These are phyloP conservation scores for Micrasema minimum DNA, from an alignment of 1,140 invertebrate genomes.

Conservation along the genomic window DNA sequence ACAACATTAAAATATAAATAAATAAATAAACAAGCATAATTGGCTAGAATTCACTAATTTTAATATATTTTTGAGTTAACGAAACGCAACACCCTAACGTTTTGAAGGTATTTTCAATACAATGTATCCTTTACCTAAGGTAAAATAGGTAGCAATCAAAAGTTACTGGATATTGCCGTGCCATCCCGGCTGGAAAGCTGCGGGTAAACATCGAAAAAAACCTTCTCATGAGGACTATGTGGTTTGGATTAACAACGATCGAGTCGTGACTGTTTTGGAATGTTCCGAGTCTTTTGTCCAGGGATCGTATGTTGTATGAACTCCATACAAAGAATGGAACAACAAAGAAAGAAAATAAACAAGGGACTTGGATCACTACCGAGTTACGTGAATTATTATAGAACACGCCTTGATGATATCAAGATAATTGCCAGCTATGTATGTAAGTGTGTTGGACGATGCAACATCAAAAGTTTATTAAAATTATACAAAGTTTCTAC, in stretches of 20 bases:
- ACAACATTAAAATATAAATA: no score
- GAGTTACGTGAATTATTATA: slow-evolving; percentile 28
- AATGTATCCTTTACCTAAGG: no score
- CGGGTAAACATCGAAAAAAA: slow-evolving; percentile 18
- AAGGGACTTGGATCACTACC: slow-evolving; percentile 13
- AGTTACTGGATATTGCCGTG: not conserved
- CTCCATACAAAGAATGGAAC: slow-evolving; percentile 19
- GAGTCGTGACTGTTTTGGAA: slow-evolving; percentile 41
- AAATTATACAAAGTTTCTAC: no score
- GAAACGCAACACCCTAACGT: no score
- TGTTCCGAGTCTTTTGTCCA: slow-evolving; percentile 27
- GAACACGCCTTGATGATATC: not conserved
- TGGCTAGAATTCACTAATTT: no score
- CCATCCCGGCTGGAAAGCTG: not conserved
- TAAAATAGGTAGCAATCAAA: slow-evolving; percentile 7
- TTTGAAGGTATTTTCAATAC: no score
- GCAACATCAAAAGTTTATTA: no score
- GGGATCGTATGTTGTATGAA: not conserved
- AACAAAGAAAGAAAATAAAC: slow-evolving; percentile 24
- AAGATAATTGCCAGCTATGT: no score
- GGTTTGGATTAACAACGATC: slow-evolving; percentile 20
- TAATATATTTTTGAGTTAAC: no score
- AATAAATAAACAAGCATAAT: no score
- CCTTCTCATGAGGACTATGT: slow-evolving; percentile 11
- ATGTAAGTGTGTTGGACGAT: no score